Percentiles rank a stretch among this genome's conserved stretches.
Evolutionary conservation across 1,140 invertebrate genomes (phyloP).

Genomic region (Scaptomyza pallida): DNA sequence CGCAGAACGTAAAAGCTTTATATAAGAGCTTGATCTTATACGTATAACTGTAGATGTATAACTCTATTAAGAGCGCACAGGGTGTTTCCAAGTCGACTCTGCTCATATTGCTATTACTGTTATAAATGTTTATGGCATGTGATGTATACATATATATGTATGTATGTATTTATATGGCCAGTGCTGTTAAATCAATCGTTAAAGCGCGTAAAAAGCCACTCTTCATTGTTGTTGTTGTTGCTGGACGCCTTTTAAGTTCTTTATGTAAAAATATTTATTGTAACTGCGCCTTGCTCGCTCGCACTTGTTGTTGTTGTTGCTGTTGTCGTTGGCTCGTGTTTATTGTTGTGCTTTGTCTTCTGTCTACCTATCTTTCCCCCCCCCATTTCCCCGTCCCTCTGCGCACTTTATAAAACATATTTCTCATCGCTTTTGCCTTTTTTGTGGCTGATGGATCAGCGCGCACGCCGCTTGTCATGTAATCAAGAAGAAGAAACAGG

Average conservation of each 20-base stretch:
- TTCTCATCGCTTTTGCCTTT: conserved; percentile 18
- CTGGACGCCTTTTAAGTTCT: conserved; percentile 18
- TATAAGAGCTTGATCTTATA: no score
- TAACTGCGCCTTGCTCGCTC: conserved; percentile 46
- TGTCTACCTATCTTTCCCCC: not conserved
- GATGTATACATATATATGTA: conserved; percentile 11
- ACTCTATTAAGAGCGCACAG: not conserved
- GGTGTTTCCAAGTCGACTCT: not conserved
- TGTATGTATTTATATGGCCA: conserved; percentile 57
- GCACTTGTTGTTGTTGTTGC: conserved; percentile 49
- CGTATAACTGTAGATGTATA: no score
- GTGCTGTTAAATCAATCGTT: conserved; percentile 77
- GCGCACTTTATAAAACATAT: not conserved
- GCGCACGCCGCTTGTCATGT: conserved; percentile 72
- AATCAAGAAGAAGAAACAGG: conserved; percentile 46
- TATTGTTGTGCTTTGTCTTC: conserved; percentile 52
- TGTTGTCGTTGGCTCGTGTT: conserved; percentile 60
- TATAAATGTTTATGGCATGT: conserved; percentile 5
- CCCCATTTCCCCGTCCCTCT: not conserved
- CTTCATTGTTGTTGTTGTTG: conserved; percentile 13
- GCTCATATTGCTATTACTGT: conserved; percentile 25
- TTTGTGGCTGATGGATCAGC: conserved; percentile 72
- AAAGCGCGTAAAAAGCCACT: conserved; percentile 75
- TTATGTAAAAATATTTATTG: conserved; percentile 54
- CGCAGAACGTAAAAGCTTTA: no score